phyloP scores from a whole-genome alignment of 2,797 vertebrate genomes.

The Pipistrellus nathusii region DNA sequence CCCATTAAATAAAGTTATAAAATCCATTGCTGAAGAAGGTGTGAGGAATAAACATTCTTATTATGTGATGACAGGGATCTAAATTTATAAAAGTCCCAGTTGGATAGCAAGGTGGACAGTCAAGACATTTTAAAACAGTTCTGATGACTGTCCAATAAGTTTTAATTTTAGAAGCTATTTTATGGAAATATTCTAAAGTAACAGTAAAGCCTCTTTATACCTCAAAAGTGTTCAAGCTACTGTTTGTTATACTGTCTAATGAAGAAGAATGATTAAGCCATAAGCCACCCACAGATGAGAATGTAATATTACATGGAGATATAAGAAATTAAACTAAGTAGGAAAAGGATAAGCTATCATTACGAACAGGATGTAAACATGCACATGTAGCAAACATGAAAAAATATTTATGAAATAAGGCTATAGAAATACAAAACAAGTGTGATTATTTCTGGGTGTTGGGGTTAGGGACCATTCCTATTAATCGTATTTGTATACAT shows the following conservation, averaged over 20 bases:
- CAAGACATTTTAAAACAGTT: background rate
- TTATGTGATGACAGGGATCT: background rate
- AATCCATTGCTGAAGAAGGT: background rate
- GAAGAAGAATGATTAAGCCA: background rate
- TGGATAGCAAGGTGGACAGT: background rate
- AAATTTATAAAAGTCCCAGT: background rate
- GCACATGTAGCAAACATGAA: background rate
- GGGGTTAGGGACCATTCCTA: background rate
- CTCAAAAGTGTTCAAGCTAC: background rate
- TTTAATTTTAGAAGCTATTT: background rate
- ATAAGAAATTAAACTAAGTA: background rate
- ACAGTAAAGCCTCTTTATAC: background rate
- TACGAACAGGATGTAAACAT: background rate
- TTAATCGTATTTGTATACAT: conserved; percentile 16
- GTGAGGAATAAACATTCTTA: background rate
- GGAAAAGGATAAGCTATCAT: background rate
- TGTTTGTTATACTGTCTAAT: background rate
- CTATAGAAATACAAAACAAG: conserved; percentile 17
- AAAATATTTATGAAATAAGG: background rate
- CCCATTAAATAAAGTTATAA: background rate
- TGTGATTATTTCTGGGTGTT: background rate
- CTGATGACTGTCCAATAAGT: background rate
- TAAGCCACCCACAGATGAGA: background rate
- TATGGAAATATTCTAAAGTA: background rate
- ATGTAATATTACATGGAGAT: background rate